phyloP scores from a whole-genome alignment of 1,140 invertebrate species.

The Lucilia cuprina region DNA sequence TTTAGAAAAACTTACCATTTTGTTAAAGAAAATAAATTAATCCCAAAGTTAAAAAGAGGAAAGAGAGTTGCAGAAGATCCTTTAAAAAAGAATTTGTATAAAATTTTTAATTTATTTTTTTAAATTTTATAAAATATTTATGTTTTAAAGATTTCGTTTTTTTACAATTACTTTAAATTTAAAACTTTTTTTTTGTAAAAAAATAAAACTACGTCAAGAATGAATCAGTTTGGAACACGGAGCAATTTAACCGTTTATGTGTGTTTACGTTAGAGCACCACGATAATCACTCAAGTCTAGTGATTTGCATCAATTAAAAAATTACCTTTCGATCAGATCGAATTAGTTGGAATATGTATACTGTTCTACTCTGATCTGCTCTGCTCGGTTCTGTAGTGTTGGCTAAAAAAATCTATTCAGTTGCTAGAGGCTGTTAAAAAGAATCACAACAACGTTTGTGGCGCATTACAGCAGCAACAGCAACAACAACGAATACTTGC shows the following conservation, averaged over 20 bases:
- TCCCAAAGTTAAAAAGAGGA: neutral
- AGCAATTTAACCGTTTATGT: slow-evolving; percentile 13
- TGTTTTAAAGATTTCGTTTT: slow-evolving; percentile 3
- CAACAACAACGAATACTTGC: neutral
- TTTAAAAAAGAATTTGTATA: neutral
- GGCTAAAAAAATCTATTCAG: neutral
- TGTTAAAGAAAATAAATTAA: neutral
- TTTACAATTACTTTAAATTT: neutral
- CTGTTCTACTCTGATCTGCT: neutral
- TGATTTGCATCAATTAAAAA: slow-evolving; percentile 45
- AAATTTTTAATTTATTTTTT: neutral
- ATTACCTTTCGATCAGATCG: slow-evolving; percentile 49
- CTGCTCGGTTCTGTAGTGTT: slow-evolving; percentile 25
- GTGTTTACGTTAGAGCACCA: slow-evolving; percentile 41
- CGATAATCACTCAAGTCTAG: slow-evolving; percentile 44
- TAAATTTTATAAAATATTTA: neutral
- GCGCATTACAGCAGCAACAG: neutral
- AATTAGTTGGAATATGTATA: slow-evolving; percentile 45
- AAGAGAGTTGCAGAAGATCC: neutral
- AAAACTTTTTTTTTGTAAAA: neutral
- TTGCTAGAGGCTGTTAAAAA: neutral
- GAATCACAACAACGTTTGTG: neutral
- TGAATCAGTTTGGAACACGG: slow-evolving; percentile 2
- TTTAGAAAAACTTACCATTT: slow-evolving; percentile 17
- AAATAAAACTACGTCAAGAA: neutral